phyloP scores from a whole-genome alignment of 2,888 invertebrate genomes.

The Calameuta pallipes region DNA sequence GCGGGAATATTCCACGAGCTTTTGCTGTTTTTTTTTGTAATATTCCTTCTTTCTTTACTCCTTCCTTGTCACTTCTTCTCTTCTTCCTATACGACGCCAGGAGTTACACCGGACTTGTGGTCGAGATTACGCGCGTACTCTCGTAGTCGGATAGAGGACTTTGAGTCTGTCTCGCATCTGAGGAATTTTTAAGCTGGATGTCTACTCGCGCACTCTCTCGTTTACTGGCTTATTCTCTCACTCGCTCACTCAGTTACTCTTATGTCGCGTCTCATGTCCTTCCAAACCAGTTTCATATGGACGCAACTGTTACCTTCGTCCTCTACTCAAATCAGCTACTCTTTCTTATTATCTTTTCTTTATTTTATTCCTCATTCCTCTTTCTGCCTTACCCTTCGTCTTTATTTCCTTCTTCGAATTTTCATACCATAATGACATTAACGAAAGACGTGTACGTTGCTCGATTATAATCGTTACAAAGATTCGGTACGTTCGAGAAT shows the following conservation, averaged over 20 bases:
- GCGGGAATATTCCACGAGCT: conserved; percentile 13
- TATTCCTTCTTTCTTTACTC: conserved; percentile 16
- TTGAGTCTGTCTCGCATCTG: not conserved
- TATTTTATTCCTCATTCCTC: conserved; percentile 4
- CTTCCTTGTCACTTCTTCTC: conserved; percentile 8
- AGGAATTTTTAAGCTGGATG: conserved; percentile 53
- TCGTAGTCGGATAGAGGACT: not conserved
- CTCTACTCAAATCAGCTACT: conserved; percentile 45
- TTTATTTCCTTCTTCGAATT: not conserved
- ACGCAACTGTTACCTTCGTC: conserved; percentile 52
- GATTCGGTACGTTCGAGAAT: no score
- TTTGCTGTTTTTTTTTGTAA: conserved; percentile 13
- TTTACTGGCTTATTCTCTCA: not conserved
- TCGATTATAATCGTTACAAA: no score
- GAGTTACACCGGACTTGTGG: no score
- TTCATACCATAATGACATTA: not conserved
- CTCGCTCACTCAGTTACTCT: no score
- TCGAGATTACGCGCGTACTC: not conserved
- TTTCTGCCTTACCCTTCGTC: not conserved
- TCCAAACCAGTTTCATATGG: conserved; percentile 62
- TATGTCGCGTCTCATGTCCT: conserved; percentile 53
- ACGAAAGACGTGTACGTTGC: no score
- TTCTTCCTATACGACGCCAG: no score
- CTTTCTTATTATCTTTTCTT: conserved; percentile 14
- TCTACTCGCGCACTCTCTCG: not conserved